Evolutionary conservation across 2,797 vertebrate genomes (phyloP), one percentile per base, ranked within the genome.

Genomic region (Atherinosoma microstoma): DNA sequence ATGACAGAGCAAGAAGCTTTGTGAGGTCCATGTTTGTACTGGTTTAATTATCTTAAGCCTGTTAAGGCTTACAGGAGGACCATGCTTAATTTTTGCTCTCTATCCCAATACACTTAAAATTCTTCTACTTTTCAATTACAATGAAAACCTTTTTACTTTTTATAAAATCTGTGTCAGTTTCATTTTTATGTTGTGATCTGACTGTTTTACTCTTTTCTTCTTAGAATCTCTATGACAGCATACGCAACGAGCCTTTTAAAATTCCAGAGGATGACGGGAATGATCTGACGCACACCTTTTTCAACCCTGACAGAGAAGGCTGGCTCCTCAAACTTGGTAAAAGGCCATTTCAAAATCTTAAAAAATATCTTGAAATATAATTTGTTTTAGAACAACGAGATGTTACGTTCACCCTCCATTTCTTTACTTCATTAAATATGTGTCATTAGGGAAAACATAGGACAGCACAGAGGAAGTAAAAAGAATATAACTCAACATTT

Each of bases 321-420:
- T 98, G 97, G 97, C 96, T 98, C 24, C 95, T 97, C 30, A 98
- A 98, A 82, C 94, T 98, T 38, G 97, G 97, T 98, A 88, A 93
- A 84, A n/a, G 0, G 1, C 0, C 8, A 47, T 35, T 53, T 3
- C 1, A 6, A 11, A 13, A 70, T 16, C 0, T 6, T n/a, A 2
- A n/a, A 51, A 58, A 58, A 13, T n/a, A 29, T 34, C 11, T 12
- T 15, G 8, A 57, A 29, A 36, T 16, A 22, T 16, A 9, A 20
- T 29, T 9, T 12, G 4, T 18, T 66, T 34, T 13, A 51, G 27
- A 36, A 20, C 24, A 35, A n/a, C 18, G 2, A 30, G 15, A 16
- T 4, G 7, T 12, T 12, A 56, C 4, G 6, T 2, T 2, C 18
- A 24, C 9, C 18, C 7, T 1, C 18, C 16, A 12, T 15, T n/a